phyloP scores from a whole-genome alignment of 92 coral and sea anemone species.

The Pocillopora grandis region DNA sequence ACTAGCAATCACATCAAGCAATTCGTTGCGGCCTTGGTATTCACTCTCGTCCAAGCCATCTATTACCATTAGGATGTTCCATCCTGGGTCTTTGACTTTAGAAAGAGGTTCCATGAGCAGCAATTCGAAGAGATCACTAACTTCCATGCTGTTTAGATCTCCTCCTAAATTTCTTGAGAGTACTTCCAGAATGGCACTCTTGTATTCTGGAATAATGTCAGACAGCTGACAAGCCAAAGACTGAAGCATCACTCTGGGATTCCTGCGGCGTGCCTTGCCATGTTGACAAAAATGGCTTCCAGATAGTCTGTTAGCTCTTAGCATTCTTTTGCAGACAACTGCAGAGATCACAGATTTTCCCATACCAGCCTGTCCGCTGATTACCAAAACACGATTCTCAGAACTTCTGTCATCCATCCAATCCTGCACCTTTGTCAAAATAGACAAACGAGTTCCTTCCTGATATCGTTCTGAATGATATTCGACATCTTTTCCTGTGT shows the following conservation, averaged over 20 bases:
- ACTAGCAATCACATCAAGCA: constrained; percentile 36
- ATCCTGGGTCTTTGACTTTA: neutral
- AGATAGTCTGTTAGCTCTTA: constrained; percentile 27
- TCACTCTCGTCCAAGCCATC: constrained; percentile 16
- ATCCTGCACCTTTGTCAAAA: constrained; percentile 26
- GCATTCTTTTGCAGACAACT: constrained; percentile 36
- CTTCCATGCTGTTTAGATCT: constrained; percentile 12
- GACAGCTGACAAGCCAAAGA: constrained; percentile 53
- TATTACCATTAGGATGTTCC: constrained; percentile 3
- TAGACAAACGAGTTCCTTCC: constrained; percentile 46
- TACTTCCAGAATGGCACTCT: constrained; percentile 38
- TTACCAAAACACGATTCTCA: constrained; percentile 28
- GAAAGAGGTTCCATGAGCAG: constrained; percentile 45
- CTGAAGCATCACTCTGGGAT: constrained; percentile 53
- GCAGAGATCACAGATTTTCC: constrained; percentile 68
- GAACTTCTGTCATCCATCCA: constrained; percentile 41
- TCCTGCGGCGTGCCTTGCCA: constrained; percentile 44
- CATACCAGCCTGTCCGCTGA: constrained; percentile 57
- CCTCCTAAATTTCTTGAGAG: constrained; percentile 25
- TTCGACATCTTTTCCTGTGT: constrained; percentile 31
- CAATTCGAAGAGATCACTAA: constrained; percentile 17
- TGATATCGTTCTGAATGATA: constrained; percentile 3
- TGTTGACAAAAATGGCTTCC: constrained; percentile 62
- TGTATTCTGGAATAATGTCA: constrained; percentile 41
- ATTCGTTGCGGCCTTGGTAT: constrained; percentile 29